Evolutionary conservation across 2,797 vertebrate genomes (phyloP).

Genomic region (Eutrigla gurnardus): DNA sequence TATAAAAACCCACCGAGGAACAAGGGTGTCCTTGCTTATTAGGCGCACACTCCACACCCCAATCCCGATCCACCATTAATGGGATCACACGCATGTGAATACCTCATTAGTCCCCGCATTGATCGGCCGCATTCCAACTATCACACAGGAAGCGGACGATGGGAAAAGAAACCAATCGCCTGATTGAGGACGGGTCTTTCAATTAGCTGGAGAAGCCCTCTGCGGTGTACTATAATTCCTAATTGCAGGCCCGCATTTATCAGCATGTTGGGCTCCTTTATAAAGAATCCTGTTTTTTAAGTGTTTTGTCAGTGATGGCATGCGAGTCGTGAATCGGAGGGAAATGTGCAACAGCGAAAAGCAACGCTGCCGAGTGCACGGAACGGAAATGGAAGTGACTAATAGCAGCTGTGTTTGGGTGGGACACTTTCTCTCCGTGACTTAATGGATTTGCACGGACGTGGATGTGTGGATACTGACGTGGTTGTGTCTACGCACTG

Average conservation of each 20-base stretch:
- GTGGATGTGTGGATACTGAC: neutral
- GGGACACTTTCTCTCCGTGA: neutral
- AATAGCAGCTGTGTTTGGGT: slow-evolving; percentile 48
- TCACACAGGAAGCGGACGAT: slow-evolving; percentile 66
- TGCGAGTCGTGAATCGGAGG: slow-evolving; percentile 32
- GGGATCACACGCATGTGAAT: slow-evolving; percentile 65
- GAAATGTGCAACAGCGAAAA: slow-evolving; percentile 43
- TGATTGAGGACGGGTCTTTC: slow-evolving; percentile 66
- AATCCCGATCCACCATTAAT: slow-evolving; percentile 57
- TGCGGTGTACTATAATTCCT: slow-evolving; percentile 49
- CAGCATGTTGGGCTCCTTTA: slow-evolving; percentile 13
- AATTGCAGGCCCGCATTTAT: slow-evolving; percentile 46
- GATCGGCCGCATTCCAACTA: slow-evolving; percentile 61
- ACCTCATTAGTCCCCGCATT: slow-evolving; percentile 78
- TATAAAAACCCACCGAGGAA: slow-evolving; percentile 36
- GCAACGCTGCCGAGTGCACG: slow-evolving; percentile 14
- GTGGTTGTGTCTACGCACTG: slow-evolving; percentile 6
- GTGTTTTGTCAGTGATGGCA: slow-evolving; percentile 20
- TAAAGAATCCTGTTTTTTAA: neutral
- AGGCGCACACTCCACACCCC: neutral
- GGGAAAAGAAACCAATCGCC: slow-evolving; percentile 75
- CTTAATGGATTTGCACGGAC: slow-evolving; percentile 1
- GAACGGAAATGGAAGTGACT: slow-evolving; percentile 51
- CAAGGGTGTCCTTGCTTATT: slow-evolving; percentile 35
- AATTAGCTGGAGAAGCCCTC: slow-evolving; percentile 77